Percentiles rank a stretch among this genome's conserved stretches.
phyloP scores from a whole-genome alignment of 2,797 vertebrate species.

The Psittacula echo region DNA sequence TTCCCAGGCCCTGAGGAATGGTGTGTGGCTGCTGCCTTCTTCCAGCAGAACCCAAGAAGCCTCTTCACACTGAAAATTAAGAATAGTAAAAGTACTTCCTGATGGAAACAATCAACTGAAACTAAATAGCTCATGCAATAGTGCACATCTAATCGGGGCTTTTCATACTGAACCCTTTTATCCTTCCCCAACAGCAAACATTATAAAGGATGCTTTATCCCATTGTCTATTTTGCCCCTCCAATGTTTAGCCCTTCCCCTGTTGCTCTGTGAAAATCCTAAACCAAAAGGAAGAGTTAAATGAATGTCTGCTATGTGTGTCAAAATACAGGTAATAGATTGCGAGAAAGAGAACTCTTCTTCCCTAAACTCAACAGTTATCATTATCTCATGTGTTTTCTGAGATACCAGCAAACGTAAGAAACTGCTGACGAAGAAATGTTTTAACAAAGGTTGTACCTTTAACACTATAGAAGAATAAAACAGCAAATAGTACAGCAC shows the following conservation, averaged over 20 bases:
- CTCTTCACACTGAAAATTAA: not conserved
- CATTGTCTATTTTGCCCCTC: not conserved
- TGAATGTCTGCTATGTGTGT: not conserved
- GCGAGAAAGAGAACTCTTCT: not conserved
- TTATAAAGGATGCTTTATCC: not conserved
- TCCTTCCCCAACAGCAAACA: not conserved
- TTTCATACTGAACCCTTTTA: not conserved
- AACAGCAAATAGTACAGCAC: not conserved
- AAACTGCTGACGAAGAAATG: not conserved
- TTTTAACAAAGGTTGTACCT: not conserved
- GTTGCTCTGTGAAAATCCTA: not conserved
- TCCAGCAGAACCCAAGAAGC: not conserved
- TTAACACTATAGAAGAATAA: not conserved
- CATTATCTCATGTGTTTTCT: not conserved
- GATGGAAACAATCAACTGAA: not conserved
- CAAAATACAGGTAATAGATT: not conserved
- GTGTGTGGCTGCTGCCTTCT: accelerated
- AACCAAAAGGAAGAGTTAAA: not conserved
- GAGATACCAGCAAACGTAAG: not conserved
- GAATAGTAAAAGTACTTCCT: not conserved
- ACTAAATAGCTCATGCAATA: not conserved
- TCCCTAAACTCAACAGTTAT: not conserved
- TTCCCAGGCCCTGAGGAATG: not conserved
- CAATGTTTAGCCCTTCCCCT: not conserved
- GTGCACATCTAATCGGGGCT: accelerated